Conservation (phyloP, 2,888 invertebrate species). For the Eugnorisma glareosa region DNA sequence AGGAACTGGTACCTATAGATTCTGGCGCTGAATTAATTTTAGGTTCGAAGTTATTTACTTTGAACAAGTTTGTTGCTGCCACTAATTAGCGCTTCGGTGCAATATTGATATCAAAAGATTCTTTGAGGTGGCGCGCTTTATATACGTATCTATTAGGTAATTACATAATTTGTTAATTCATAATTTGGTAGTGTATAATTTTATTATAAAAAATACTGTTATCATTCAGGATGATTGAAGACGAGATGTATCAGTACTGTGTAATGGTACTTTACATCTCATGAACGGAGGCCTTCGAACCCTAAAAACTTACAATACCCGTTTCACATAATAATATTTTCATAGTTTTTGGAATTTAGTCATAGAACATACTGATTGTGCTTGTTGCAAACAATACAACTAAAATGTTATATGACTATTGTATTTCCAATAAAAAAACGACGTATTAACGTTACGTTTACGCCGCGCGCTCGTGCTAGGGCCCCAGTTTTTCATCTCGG, state of each 20-base stretch:
- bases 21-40: slow-evolving; percentile 30
- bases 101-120: slow-evolving; percentile 26
- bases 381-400: too few species aligned
- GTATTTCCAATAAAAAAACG: too few species aligned
- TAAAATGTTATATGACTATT: too few species aligned
- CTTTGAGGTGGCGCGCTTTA: neutral
- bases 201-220: neutral
- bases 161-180: too few species aligned
- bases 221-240: neutral
- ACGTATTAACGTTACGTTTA: too few species aligned
- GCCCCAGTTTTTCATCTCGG: neutral
- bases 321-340: too few species aligned
- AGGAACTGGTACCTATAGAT: slow-evolving; percentile 55
- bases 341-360: too few species aligned
- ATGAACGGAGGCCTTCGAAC: too few species aligned
- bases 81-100: slow-evolving; percentile 23
- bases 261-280: neutral
- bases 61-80: neutral
- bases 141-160: neutral
- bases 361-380: too few species aligned
- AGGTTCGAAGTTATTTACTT: slow-evolving; percentile 8
- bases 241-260: neutral
- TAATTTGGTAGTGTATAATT: too few species aligned
- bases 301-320: too few species aligned
- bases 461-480: too few species aligned